Base-by-base conservation (phyloP, 2,797 vertebrate genomes). In the Molossus molossus region DNA sequence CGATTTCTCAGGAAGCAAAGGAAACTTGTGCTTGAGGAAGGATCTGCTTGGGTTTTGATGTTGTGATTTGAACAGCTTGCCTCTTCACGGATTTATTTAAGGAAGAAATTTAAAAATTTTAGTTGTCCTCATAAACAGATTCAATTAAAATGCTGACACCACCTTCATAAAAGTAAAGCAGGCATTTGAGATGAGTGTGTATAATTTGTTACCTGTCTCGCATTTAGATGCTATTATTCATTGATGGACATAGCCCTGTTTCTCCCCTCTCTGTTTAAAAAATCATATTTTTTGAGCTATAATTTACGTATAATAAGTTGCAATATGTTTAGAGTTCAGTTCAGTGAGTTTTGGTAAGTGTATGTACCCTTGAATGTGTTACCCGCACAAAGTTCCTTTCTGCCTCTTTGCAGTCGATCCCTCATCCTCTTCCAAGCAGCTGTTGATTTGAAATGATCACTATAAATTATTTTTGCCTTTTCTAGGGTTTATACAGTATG, bases 41-140 rank as follows among this genome's bases (percentile, higher is more conserved):
- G 62, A 40, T 48, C 20, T 81, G 37, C 53, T 73, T 87, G 29
- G 55, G 29, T 65, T 62, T 90, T 55, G 57, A 69, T 91, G 76
- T 72, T 25, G 9, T 57, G 57, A 57, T 90, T 93, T 76, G n/a
- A 93, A 84, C 45, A 89, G 69, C 50, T 81, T 75, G 57, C 29
- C 25, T 92, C 67, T 87, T 79, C 40, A 6, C 89, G 21, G 29
- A 57, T 91, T 86, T 96, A 58, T 90, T 65, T 88, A 86, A 92
- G 82, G 80, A 75, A 86, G 70, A 95, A 80, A 27, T 65, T 81
- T 94, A 90, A 64, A 45, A 73, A 25, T 95, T n/a, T 70, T 92
- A 90, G 80, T 93, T 83, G 64, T 95, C 13, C 75, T 57, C 70
- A n/a, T 91, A 65, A 87, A 50, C 48, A 70, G 72, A 95, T 72